Evolutionary conservation across 1,140 invertebrate species (phyloP), one percentile per base, ranked within the genome.

Genomic region (Drosophila seguyi): DNA sequence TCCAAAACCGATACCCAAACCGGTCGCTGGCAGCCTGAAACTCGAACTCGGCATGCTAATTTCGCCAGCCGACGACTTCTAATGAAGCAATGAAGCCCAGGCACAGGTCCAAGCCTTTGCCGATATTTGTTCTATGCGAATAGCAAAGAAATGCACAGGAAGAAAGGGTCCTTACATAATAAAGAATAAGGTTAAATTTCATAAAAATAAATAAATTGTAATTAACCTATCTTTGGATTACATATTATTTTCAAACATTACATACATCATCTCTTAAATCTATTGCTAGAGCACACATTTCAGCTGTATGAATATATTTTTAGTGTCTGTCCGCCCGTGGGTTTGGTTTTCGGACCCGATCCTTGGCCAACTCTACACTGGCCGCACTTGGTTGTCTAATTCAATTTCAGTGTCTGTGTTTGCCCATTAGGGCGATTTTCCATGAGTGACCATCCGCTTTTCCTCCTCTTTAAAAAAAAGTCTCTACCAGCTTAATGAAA

Each of bases 381-480:
- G 77, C 74, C 67, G 58, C 75, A 60, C 69, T 75, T 52, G 55
- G 55, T 73, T 88, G 76, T 78, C 84, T 88, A 88, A 90, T 90
- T 88, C 85, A 88, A 88, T 88, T 88, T 81, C 72, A 74, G 75
- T 84, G 85, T 90, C 80, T 82, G 63, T 82, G 63, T 90, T 76
- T 77, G 60, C 61, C 62, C 83, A 82, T 82, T 82, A 68, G 59
- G 53, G 34, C 59, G 52, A 57, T 61, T 81, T 62, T 48, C 41
- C 79, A 72, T 85, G 72, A 85, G 78, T 81, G 81, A 75, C 36
- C 36, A 38, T 65, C 45, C 38, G 42, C 38, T 18, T 27, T 38
- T 34, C 20, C 48, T 62, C 29, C 45, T 53, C 47, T 76, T 67
- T 22, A 41, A 41, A 59, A 31, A 34, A 58, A n/a, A n/a, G 69